phyloP scores from a whole-genome alignment of 2,888 invertebrate genomes.

The Alsophila aescularia region DNA sequence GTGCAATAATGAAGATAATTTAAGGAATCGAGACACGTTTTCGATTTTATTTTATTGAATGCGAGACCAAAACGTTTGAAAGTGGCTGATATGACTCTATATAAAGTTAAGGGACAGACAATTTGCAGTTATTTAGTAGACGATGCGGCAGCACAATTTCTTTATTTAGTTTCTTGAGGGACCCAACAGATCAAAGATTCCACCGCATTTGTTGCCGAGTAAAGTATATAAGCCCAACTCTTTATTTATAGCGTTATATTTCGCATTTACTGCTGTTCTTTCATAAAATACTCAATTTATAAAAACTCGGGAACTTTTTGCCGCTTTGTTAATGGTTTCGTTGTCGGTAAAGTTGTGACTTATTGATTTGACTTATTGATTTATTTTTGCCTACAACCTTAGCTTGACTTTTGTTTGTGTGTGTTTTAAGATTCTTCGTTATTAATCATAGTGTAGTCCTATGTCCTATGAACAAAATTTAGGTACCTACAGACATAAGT shows the following conservation, averaged over 20 bases:
- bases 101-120: constrained; percentile 57
- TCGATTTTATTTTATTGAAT: constrained; percentile 63
- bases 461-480: no score
- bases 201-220: constrained; percentile 50
- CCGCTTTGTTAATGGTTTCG: constrained; percentile 19
- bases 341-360: constrained; percentile 21
- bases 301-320: constrained; percentile 23
- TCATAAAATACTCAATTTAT: constrained; percentile 43
- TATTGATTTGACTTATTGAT: constrained; percentile 26
- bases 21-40: constrained; percentile 50
- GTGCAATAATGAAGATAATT: constrained; percentile 40
- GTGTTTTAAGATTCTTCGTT: no score
- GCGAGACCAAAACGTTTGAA: constrained; percentile 49
- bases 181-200: constrained; percentile 49
- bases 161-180: constrained; percentile 63
- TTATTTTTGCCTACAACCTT: constrained; percentile 8
- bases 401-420: neutral
- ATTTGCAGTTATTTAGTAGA: constrained; percentile 65
- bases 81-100: constrained; percentile 56
- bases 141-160: constrained; percentile 65
- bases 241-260: constrained; percentile 63
- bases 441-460: no score
- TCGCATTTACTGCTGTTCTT: constrained; percentile 52
- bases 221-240: constrained; percentile 55
- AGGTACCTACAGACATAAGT: no score